Evolutionary conservation across 1,140 invertebrate species (phyloP).

Genomic region (Neodiprion virginianus): DNA sequence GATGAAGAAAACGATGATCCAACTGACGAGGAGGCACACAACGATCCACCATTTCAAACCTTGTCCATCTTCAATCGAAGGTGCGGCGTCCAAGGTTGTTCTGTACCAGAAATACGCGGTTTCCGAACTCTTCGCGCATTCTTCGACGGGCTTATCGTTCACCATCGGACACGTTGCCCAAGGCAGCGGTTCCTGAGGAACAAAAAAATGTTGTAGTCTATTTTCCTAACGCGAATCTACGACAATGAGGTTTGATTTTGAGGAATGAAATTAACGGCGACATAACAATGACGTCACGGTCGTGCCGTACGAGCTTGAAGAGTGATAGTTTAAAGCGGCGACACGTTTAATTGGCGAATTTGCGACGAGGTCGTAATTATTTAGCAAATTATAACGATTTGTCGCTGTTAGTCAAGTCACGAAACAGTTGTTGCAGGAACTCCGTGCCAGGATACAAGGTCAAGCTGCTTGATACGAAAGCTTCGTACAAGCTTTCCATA

Average conservation of each 20-base stretch:
- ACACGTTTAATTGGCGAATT: not conserved
- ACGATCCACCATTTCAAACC: constrained; percentile 95
- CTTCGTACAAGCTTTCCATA: not conserved
- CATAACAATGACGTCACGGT: not conserved
- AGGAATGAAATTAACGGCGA: not conserved
- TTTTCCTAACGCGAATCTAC: not conserved
- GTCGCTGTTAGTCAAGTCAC: no score
- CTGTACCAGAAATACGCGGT: constrained; percentile 92
- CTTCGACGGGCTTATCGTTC: constrained; percentile 74
- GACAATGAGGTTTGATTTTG: no score
- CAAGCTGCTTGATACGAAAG: not conserved
- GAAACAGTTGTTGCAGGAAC: no score
- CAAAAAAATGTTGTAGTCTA: not conserved
- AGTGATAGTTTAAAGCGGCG: constrained; percentile 10
- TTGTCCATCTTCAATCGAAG: constrained; percentile 82
- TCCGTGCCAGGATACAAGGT: no score
- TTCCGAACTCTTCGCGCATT: constrained; percentile 83
- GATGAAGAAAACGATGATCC: constrained; percentile 95
- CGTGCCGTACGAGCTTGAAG: not conserved
- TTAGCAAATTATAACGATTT: no score
- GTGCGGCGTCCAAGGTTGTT: constrained; percentile 82
- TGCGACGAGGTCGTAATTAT: constrained; percentile 19
- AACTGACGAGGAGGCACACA: constrained; percentile 88
- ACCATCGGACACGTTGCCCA: constrained; percentile 83
- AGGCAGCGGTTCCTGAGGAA: constrained; percentile 75